Percentiles rank a stretch among this genome's conserved stretches.
Conservation (phyloP, 2,113 vertebrate genomes). For the Podilymbus podiceps region DNA sequence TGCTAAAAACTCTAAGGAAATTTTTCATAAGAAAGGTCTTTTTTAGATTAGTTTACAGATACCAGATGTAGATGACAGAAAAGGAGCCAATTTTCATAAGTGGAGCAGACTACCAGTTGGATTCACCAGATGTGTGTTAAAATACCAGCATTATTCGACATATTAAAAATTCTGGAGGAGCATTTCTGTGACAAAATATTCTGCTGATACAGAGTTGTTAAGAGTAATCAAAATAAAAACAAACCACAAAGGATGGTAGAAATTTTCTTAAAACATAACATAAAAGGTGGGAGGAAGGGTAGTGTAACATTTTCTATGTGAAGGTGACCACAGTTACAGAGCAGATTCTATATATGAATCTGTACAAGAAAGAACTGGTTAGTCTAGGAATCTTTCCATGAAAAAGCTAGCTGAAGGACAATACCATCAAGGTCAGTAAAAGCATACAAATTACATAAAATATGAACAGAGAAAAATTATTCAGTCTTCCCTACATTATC, state of each 20-base stretch:
- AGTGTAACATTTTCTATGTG: background rate
- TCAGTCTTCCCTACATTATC: background rate
- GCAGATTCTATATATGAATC: background rate
- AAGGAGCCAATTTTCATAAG: background rate
- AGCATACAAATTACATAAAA: background rate
- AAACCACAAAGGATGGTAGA: background rate
- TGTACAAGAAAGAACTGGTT: background rate
- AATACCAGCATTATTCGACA: background rate
- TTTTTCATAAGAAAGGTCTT: background rate
- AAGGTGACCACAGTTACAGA: background rate
- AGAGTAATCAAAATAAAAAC: background rate
- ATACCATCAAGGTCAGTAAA: background rate
- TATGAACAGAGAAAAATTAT: background rate
- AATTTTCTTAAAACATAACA: background rate
- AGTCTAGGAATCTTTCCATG: background rate
- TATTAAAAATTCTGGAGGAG: background rate
- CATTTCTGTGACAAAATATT: background rate
- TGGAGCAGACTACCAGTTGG: background rate
- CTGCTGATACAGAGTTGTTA: background rate
- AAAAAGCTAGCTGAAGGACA: background rate
- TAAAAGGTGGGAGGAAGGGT: background rate
- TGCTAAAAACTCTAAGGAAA: background rate
- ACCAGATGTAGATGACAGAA: background rate
- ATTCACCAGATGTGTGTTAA: background rate
- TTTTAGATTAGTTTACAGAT: background rate